Conservation (phyloP, 2,888 invertebrate species). For the Rotaria macrura region DNA sequence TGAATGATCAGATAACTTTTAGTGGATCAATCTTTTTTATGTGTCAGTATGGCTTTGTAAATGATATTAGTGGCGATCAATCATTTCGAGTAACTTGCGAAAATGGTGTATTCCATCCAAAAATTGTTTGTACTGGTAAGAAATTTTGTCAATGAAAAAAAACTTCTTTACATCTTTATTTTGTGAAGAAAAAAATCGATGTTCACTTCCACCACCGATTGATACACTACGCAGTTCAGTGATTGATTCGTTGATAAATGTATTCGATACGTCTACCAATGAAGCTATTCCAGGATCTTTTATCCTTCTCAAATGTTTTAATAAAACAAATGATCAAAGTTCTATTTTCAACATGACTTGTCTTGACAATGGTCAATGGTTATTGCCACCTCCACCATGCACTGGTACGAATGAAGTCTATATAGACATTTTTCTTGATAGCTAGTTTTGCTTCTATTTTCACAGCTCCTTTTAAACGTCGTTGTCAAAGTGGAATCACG, state of each 20-base stretch:
- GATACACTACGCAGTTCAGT: background rate
- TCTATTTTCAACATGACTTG: background rate
- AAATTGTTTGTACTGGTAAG: background rate
- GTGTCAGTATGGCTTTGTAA: background rate
- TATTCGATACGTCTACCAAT: background rate
- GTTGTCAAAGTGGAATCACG: background rate
- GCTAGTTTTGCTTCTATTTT: background rate
- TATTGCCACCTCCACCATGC: background rate
- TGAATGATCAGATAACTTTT: background rate
- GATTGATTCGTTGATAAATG: background rate
- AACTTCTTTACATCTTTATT: no score
- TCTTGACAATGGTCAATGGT: background rate
- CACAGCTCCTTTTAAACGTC: background rate
- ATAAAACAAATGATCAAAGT: background rate
- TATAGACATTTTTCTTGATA: background rate
- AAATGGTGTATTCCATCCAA: background rate
- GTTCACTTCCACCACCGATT: background rate
- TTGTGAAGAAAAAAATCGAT: background rate
- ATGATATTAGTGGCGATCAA: background rate
- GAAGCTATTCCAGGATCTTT: slow-evolving; percentile 5
- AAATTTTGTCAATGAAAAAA: background rate
- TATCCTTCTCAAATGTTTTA: background rate
- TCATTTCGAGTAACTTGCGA: background rate
- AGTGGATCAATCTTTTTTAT: background rate
- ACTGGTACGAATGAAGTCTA: background rate